phyloP scores from a whole-genome alignment of 2,797 vertebrate species.

The Percopsis omiscomaycus region DNA sequence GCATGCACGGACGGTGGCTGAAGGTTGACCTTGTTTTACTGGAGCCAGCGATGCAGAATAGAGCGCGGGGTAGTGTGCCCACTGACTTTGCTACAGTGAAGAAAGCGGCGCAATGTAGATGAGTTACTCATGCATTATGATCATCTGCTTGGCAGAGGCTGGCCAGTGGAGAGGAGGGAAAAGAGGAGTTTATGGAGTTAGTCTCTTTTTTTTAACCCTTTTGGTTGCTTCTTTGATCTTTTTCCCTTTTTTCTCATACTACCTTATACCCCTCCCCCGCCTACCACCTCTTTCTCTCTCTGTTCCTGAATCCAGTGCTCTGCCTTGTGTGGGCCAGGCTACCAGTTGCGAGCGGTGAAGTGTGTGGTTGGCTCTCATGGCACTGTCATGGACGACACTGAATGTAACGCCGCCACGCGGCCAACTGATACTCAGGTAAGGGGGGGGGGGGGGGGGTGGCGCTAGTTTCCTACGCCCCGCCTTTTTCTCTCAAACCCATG shows the following conservation, averaged over 20 bases:
- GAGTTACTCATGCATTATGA: conserved; percentile 27
- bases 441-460: neutral
- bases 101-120: conserved; percentile 37
- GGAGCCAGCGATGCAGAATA: conserved; percentile 75
- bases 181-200: neutral
- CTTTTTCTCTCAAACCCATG: neutral
- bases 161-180: neutral
- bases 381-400: conserved; percentile 89
- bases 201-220: neutral
- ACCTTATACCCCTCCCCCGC: conserved; percentile 9
- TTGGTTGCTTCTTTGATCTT: conserved; percentile 13
- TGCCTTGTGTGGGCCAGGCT: conserved; percentile 91
- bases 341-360: conserved; percentile 94
- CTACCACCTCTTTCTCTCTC: conserved; percentile 28
- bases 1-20: conserved; percentile 71
- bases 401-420: conserved; percentile 91
- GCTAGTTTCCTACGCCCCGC: neutral
- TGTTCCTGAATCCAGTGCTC: conserved; percentile 84
- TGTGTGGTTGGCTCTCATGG: conserved; percentile 89
- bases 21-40: conserved; percentile 81
- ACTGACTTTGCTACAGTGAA: conserved; percentile 52
- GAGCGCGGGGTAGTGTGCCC: conserved; percentile 76
- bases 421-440: conserved; percentile 92
- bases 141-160: conserved; percentile 5
- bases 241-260: conserved; percentile 25